Evolutionary conservation across 2,113 vertebrate genomes (phyloP).

Genomic region (Aptenodytes forsteri): DNA sequence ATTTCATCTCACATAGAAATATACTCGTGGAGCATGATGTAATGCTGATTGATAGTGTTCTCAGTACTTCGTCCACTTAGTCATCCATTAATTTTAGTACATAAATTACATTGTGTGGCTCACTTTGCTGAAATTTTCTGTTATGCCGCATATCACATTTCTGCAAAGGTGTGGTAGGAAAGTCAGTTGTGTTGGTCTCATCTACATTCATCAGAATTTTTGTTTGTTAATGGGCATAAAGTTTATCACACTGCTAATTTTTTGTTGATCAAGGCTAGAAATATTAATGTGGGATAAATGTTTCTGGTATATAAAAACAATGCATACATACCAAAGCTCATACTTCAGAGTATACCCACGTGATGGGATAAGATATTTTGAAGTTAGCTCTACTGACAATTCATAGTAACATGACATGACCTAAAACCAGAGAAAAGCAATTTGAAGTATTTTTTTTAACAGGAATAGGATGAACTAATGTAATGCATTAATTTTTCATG

Average conservation of each 20-base stretch:
- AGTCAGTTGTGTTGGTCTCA: not conserved
- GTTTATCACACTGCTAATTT: not conserved
- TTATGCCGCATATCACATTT: accelerated
- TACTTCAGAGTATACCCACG: not conserved
- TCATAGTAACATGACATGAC: not conserved
- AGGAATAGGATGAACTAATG: not conserved
- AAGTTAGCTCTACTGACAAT: not conserved
- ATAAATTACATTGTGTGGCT: not conserved
- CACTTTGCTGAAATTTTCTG: not conserved
- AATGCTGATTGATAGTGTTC: not conserved
- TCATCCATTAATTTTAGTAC: not conserved
- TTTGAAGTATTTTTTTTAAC: not conserved
- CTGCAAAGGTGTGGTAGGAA: not conserved
- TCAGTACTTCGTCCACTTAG: not conserved
- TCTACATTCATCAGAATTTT: not conserved
- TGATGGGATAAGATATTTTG: not conserved
- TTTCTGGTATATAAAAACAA: not conserved
- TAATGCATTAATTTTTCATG: not conserved
- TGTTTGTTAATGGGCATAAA: not conserved
- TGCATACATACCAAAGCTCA: not conserved
- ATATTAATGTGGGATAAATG: not conserved
- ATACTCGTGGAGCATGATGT: not conserved
- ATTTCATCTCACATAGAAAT: not conserved
- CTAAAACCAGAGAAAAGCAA: not conserved
- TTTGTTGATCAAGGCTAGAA: not conserved